phyloP scores from a whole-genome alignment of 2,797 vertebrate species.

The Myotis vivesi region DNA sequence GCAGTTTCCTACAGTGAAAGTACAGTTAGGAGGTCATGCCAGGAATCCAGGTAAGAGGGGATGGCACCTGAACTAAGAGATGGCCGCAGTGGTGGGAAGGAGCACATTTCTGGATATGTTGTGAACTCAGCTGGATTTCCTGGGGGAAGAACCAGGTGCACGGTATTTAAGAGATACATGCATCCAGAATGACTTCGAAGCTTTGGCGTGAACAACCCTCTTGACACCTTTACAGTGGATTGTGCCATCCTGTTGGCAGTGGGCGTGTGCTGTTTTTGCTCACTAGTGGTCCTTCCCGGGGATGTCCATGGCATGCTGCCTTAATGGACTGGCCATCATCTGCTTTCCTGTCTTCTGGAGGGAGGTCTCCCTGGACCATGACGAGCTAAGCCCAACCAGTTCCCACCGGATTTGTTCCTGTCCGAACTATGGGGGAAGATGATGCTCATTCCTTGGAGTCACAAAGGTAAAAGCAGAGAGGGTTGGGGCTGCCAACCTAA shows the following conservation, averaged over 20 bases:
- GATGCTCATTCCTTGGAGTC: not conserved
- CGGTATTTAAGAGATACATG: not conserved
- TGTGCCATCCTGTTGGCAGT: rapidly evolving
- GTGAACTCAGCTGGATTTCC: not conserved
- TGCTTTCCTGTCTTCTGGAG: not conserved
- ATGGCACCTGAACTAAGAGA: too few relatives aligned
- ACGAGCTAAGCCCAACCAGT: not conserved
- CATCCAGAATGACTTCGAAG: not conserved
- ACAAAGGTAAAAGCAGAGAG: not conserved
- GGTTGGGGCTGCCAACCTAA: not conserved
- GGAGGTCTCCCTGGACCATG: not conserved
- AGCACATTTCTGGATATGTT: not conserved
- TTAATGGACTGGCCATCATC: not conserved
- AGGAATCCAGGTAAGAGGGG: not conserved
- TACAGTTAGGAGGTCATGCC: rapidly evolving
- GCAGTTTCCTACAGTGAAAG: not conserved
- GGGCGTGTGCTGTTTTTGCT: not conserved
- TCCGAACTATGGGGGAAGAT: not conserved
- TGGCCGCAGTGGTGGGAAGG: rapidly evolving
- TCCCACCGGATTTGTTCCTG: not conserved
- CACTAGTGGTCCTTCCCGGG: not conserved
- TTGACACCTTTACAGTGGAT: not conserved
- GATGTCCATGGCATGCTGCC: rapidly evolving
- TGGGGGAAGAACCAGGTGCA: not conserved
- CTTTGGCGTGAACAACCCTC: not conserved